A percentile compares a stretch with the other conserved stretches of the same genome.
phyloP scores from a whole-genome alignment of 2,888 invertebrate species.

The Petrophora chlorosata region DNA sequence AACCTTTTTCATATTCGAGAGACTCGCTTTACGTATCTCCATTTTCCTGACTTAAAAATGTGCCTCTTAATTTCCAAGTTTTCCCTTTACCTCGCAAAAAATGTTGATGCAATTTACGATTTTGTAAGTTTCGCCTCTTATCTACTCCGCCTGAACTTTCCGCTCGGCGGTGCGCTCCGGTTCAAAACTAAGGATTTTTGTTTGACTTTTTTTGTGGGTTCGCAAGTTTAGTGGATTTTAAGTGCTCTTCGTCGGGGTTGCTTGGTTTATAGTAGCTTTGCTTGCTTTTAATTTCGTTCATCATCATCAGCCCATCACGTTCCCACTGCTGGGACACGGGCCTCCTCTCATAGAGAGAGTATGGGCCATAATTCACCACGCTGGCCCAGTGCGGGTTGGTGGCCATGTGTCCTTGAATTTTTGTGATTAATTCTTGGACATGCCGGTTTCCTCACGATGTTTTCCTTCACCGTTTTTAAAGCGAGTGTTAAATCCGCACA shows the following conservation, averaged over 20 bases:
- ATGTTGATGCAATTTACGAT: constrained; percentile 22
- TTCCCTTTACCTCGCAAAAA: constrained; percentile 5
- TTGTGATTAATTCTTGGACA: too few species aligned
- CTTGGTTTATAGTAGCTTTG: constrained; percentile 15
- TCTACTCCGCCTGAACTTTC: constrained; percentile 20
- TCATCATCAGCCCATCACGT: too few species aligned
- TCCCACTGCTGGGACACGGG: too few species aligned
- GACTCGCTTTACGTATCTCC: background rate
- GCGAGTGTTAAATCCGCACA: too few species aligned
- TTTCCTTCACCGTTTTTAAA: too few species aligned
- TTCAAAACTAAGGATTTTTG: constrained; percentile 30
- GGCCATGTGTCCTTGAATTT: too few species aligned
- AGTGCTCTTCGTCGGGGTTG: constrained; percentile 25
- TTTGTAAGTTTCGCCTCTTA: constrained; percentile 22
- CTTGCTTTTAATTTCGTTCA: too few species aligned
- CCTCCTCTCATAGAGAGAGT: too few species aligned
- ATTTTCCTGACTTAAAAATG: background rate
- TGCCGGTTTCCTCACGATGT: too few species aligned
- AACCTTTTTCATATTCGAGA: background rate
- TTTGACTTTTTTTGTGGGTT: constrained; percentile 33
- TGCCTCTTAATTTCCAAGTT: background rate
- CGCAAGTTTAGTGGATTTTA: constrained; percentile 29
- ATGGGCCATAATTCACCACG: too few species aligned
- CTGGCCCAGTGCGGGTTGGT: too few species aligned
- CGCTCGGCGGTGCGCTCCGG: constrained; percentile 13